These are phyloP conservation scores for Hemicentrotus pulcherrimus DNA, from an alignment of 35 echinoderm and acorn worm species.

Conservation along the genomic window DNA sequence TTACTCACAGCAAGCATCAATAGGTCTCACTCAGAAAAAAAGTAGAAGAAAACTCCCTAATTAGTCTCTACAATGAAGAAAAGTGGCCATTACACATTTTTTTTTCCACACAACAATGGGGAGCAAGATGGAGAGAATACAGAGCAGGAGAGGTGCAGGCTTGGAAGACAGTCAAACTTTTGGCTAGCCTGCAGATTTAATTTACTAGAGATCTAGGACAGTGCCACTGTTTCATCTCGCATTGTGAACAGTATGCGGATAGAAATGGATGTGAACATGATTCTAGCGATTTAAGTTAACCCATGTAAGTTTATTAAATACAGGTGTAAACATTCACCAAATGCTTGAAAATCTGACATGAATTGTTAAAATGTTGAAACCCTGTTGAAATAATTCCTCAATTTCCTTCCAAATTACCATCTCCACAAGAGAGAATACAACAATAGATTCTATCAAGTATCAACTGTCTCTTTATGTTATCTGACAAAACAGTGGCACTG, in stretches of 20 bases:
- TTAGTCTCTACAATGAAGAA: not conserved
- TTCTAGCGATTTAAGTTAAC: not conserved
- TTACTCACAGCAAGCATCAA: slow-evolving; percentile 14
- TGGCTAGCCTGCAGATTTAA: slow-evolving; percentile 36
- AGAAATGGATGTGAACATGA: not conserved
- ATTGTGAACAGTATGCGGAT: not conserved
- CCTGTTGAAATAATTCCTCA: no score
- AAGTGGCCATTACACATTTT: not conserved
- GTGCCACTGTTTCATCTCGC: not conserved
- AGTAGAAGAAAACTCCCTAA: not conserved
- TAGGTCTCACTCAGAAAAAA: not conserved
- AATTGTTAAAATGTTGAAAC: no score
- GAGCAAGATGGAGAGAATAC: not conserved
- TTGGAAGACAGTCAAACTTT: slow-evolving; percentile 32
- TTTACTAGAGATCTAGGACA: not conserved
- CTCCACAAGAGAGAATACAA: no score
- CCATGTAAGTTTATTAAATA: not conserved
- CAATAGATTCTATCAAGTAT: no score
- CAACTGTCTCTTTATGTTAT: no score
- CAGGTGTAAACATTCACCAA: no score
- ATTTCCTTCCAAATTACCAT: no score
- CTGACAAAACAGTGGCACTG: not conserved
- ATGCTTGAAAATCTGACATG: not conserved
- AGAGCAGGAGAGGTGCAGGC: not conserved
- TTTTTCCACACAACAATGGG: not conserved